Evolutionary conservation across 2,113 vertebrate species (phyloP), one percentile per base, ranked within the genome.

Genomic region (Ophthalmolycus amberensis): DNA sequence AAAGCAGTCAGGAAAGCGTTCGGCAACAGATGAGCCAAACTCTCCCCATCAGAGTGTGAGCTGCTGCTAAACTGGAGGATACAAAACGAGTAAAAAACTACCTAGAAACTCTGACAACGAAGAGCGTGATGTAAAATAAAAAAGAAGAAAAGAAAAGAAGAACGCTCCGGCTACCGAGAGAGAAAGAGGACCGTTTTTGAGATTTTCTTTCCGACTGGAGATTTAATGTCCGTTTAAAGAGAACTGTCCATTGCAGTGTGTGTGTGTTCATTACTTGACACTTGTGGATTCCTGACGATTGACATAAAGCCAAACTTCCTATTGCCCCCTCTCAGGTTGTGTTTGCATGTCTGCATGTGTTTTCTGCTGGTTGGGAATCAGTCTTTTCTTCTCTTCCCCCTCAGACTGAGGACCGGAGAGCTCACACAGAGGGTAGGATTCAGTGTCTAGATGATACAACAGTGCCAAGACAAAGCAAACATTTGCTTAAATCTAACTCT

Each of bases 331-430:
- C 95, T 95, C 95, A 95, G 95, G 94, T 95, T 95, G 91, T 94
- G 94, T 95, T 95, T 95, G 95, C 95, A 95, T 95, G 95, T 91
- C 88, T 95, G 94, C 95, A 95, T 95, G 94, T 89, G 91, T 94
- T 94, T 94, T 90, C 86, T 88, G 88, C 88, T 85, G 89, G 90
- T 90, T 85, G 91, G 92, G 89, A 88, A 80, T 85, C 76, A 66
- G 73, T 80, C 72, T 62, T 75, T 84, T 46, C 84, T 77, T 68
- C 82, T 78, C 67, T 68, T 65, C 65, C 5, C 73, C 80, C 48
- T 84, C 84, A 10, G 44, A 67, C 64, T n/a, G 75, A 78, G 73
- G 75, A 77, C 9, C 70, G 48, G 77, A 40, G 75, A 77, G 68
- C 82, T 82, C 78, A 60, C 71, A 52, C 66, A 82, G 71, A 82